Percentiles rank a stretch among this genome's conserved stretches.
phyloP scores from a whole-genome alignment of 2,888 invertebrate species.

The Yponomeuta cagnagella region DNA sequence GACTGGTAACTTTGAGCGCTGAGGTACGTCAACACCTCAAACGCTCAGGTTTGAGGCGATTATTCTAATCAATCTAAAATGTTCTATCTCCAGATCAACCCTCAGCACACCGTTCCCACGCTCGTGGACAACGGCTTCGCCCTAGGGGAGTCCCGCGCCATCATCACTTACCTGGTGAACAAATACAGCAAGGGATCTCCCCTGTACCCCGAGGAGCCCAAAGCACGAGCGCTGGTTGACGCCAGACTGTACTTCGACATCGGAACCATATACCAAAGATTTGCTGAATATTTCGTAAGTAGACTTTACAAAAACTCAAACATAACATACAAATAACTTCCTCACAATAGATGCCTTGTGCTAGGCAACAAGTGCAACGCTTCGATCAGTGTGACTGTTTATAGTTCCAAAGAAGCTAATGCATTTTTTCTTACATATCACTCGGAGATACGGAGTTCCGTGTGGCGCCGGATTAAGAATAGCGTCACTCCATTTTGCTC shows the following conservation, averaged over 20 bases:
- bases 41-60: too few relatives aligned
- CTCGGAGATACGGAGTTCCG: too few relatives aligned
- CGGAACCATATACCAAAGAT: constrained; percentile 82
- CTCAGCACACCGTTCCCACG: constrained; percentile 90
- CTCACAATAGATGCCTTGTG: not conserved
- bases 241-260: constrained; percentile 88
- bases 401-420: too few relatives aligned
- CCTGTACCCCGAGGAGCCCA: constrained; percentile 86
- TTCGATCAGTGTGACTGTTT: too few relatives aligned
- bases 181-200: constrained; percentile 87
- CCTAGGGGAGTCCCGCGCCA: constrained; percentile 90
- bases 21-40: too few relatives aligned
- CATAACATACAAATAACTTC: too few relatives aligned
- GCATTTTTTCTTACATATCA: too few relatives aligned
- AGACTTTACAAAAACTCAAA: constrained; percentile 5
- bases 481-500: too few relatives aligned
- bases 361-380: too few relatives aligned
- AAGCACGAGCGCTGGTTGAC: constrained; percentile 85
- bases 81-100: constrained; percentile 79
- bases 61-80: too few relatives aligned
- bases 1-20: too few relatives aligned
- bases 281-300: constrained; percentile 84
- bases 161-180: constrained; percentile 85
- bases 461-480: too few relatives aligned
- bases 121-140: constrained; percentile 87